Percentiles rank a stretch among this genome's conserved stretches.
Evolutionary conservation across 2,797 vertebrate genomes (phyloP).

Genomic region (Esox lucius): DNA sequence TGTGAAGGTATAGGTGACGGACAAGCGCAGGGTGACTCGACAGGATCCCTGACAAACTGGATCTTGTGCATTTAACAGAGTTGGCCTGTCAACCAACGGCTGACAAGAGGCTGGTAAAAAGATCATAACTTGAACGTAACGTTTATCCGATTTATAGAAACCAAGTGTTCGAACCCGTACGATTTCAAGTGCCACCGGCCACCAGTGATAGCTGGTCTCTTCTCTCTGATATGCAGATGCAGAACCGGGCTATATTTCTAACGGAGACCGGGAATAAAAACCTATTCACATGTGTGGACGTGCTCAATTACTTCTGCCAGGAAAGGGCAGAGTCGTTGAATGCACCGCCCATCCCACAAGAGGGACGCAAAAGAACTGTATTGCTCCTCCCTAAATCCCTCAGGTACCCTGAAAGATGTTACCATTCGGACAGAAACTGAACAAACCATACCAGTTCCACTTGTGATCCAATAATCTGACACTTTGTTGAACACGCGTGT

Average conservation of each 20-base stretch:
- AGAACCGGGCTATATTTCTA: slow-evolving; percentile 28
- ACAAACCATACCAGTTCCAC: not conserved
- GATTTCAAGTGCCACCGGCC: not conserved
- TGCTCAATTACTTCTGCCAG: slow-evolving; percentile 69
- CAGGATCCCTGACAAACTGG: not conserved
- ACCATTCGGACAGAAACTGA: not conserved
- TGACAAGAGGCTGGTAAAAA: not conserved
- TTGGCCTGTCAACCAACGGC: not conserved
- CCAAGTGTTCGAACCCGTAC: not conserved
- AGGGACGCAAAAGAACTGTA: slow-evolving; percentile 45
- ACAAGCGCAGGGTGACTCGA: not conserved
- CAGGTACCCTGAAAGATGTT: slow-evolving; percentile 40
- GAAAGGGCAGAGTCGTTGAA: slow-evolving; percentile 34
- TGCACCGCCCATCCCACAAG: slow-evolving; percentile 15
- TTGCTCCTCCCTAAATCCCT: slow-evolving; percentile 34
- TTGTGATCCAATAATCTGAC: not conserved
- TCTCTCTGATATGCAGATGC: slow-evolving; percentile 35
- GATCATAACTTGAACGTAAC: not conserved
- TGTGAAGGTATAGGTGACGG: slow-evolving; percentile 29
- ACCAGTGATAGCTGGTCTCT: slow-evolving; percentile 22
- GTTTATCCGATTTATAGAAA: not conserved
- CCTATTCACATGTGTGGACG: slow-evolving; percentile 45
- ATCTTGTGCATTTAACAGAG: slow-evolving; percentile 14
- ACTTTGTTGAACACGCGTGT: slow-evolving; percentile 7
- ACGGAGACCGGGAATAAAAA: slow-evolving; percentile 16